Base-by-base conservation (phyloP, 2,888 invertebrate genomes). In the Campoletis raptor region DNA sequence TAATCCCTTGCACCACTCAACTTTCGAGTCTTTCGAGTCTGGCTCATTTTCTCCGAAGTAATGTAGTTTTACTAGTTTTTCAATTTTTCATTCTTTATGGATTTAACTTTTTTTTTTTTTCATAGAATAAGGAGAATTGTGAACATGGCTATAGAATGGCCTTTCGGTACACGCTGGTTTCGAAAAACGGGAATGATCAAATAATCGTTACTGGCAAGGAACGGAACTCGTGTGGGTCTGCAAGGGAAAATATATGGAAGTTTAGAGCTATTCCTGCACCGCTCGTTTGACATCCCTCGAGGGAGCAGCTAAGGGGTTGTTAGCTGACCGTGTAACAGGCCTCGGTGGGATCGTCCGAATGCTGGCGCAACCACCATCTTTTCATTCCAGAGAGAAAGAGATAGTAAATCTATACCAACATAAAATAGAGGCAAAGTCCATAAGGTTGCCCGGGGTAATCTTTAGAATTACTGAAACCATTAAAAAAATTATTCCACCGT, bases 301-400 rank as follows among this genome's bases (percentile, higher is more conserved):
- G 92, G 89, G 89, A 85, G 87, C 80, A 88, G 90, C 90, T 91
- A 92, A 92, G 92, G 91, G 92, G 92, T 93, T 93, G 92, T 93
- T 93, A 92, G 92, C 92, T 92, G 92, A 92, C 92, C 92, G 91
- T 92, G 91, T 93, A 93, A 92, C 92, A 92, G 92, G 92, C 92
- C 92, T 92, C 92, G 86, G 86, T 90, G 92, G 92, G 91, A 92
- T 90, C 89, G 87, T 81, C 21, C 78, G 85, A 72, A 81, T 78
- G 73, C 67, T 81, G 40, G 37, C 66, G 77, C 76, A 70, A 40
- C 73, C 69, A 70, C 73, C 64, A 37, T 83, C 81, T 85, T 73
- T 57, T 64, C 78, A 48, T 21, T 57, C 48, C 54, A 73, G 30
- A 73, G 10, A 79, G 21, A 69, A 42, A 24, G 42, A 61, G 21